These are phyloP conservation scores for Drosophila neocordata DNA, from an alignment of 1,140 invertebrate species.

Conservation along the genomic window DNA sequence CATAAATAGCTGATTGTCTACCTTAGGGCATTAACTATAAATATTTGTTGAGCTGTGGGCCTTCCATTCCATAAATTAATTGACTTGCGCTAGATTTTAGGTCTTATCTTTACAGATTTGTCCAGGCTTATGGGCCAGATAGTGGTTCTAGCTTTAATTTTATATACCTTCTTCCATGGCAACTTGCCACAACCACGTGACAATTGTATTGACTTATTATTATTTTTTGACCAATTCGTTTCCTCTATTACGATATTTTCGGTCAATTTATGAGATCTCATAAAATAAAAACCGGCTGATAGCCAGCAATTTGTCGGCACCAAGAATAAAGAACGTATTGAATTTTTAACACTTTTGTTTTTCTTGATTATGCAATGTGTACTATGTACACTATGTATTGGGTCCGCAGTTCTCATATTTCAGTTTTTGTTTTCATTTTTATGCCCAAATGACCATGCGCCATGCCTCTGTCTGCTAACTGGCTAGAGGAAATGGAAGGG, in stretches of 20 bases:
- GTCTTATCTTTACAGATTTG: conserved; percentile 43
- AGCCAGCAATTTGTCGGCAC: conserved; percentile 20
- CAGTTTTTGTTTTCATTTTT: conserved; percentile 60
- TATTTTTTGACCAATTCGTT: conserved; percentile 41
- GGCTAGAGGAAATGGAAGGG: conserved; percentile 18
- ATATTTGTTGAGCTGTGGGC: neutral
- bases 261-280: conserved; percentile 47
- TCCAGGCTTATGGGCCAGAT: conserved; percentile 36
- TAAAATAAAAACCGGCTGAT: conserved; percentile 43
- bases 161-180: conserved; percentile 4
- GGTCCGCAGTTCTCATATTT: conserved; percentile 29
- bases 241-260: conserved; percentile 46
- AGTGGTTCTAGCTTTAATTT: conserved; percentile 28
- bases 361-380: conserved; percentile 41
- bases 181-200: conserved; percentile 36
- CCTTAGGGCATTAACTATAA: conserved; percentile 3
- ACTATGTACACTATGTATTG: neutral
- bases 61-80: conserved; percentile 49
- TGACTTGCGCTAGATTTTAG: conserved; percentile 21
- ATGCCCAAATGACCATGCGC: conserved; percentile 49
- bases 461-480: neutral
- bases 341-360: neutral
- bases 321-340: conserved; percentile 13
- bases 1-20: conserved; percentile 45
- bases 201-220: conserved; percentile 9